phyloP scores from a whole-genome alignment of 2,888 invertebrate genomes.

The Mythimna lalbum region DNA sequence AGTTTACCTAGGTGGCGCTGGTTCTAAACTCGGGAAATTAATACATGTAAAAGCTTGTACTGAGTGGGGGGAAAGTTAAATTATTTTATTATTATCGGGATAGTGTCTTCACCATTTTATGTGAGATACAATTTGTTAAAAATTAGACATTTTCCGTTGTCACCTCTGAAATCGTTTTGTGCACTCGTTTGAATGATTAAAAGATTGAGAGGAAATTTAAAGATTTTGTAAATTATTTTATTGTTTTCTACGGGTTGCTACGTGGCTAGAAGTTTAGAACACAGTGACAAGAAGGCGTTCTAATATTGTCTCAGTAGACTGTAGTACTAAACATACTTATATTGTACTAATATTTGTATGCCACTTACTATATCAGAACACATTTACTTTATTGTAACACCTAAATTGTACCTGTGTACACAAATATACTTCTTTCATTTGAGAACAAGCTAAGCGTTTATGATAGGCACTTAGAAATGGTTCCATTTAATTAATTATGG shows the following conservation, averaged over 20 bases:
- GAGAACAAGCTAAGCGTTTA: too few relatives aligned
- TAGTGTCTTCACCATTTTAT: not conserved
- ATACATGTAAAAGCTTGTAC: not conserved
- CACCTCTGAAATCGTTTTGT: not conserved
- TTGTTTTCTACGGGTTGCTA: not conserved
- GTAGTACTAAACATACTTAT: too few relatives aligned
- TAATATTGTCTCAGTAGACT: too few relatives aligned
- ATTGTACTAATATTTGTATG: too few relatives aligned
- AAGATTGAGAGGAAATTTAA: too few relatives aligned
- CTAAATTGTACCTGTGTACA: too few relatives aligned
- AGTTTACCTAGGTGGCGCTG: constrained; percentile 21
- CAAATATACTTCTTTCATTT: too few relatives aligned
- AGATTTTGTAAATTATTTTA: not conserved
- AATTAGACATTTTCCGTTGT: not conserved
- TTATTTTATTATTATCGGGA: not conserved
- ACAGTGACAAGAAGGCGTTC: too few relatives aligned
- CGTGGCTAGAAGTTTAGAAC: not conserved
- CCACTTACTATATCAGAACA: too few relatives aligned
- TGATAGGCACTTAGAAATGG: too few relatives aligned
- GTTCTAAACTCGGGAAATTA: not conserved
- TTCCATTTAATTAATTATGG: too few relatives aligned
- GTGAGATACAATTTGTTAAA: not conserved
- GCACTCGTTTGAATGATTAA: not conserved
- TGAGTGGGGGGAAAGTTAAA: constrained; percentile 1
- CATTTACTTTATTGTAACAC: too few relatives aligned